phyloP scores from a whole-genome alignment of 1,140 invertebrate species.

The Lepeophtheirus salmonis region DNA sequence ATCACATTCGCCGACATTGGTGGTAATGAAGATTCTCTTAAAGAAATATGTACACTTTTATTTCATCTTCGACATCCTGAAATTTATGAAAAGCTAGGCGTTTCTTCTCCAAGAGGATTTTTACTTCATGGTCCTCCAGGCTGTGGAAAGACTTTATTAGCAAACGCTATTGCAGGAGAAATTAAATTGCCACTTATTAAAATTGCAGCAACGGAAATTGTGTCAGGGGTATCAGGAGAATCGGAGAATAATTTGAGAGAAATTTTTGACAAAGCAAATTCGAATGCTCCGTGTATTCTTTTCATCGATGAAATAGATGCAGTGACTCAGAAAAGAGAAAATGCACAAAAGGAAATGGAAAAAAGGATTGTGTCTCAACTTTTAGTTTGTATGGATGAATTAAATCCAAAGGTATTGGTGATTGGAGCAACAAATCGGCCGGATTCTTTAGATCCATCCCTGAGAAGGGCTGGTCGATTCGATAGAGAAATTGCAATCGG shows the following conservation, averaged over 20 bases:
- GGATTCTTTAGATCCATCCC: slow-evolving; percentile 74
- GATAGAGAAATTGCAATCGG: slow-evolving; percentile 70
- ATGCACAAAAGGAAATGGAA: slow-evolving; percentile 83
- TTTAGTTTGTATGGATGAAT: slow-evolving; percentile 60
- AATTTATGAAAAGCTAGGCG: not conserved
- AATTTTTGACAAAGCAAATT: slow-evolving; percentile 62
- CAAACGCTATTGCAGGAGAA: slow-evolving; percentile 77
- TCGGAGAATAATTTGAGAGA: slow-evolving; percentile 79
- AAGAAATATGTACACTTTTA: not conserved
- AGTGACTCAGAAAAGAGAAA: slow-evolving; percentile 60
- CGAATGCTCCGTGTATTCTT: slow-evolving; percentile 56
- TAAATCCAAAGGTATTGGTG: slow-evolving; percentile 47
- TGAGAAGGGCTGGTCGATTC: slow-evolving; percentile 71
- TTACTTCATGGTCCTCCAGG: slow-evolving; percentile 54
- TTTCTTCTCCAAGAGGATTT: slow-evolving; percentile 11
- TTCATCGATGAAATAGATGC: slow-evolving; percentile 89
- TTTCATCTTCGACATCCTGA: slow-evolving; percentile 5
- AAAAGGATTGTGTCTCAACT: slow-evolving; percentile 80
- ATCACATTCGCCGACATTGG: slow-evolving; percentile 8
- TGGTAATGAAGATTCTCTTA: not conserved
- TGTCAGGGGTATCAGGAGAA: slow-evolving; percentile 86
- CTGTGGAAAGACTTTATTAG: slow-evolving; percentile 76
- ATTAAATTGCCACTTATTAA: slow-evolving; percentile 24
- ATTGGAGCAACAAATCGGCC: slow-evolving; percentile 87
- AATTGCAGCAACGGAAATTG: slow-evolving; percentile 68